Percentiles rank a stretch among this genome's conserved stretches.
These are phyloP conservation scores for Flexamia atlantica DNA, from an alignment of 2,888 invertebrate species.

Conservation along the genomic window DNA sequence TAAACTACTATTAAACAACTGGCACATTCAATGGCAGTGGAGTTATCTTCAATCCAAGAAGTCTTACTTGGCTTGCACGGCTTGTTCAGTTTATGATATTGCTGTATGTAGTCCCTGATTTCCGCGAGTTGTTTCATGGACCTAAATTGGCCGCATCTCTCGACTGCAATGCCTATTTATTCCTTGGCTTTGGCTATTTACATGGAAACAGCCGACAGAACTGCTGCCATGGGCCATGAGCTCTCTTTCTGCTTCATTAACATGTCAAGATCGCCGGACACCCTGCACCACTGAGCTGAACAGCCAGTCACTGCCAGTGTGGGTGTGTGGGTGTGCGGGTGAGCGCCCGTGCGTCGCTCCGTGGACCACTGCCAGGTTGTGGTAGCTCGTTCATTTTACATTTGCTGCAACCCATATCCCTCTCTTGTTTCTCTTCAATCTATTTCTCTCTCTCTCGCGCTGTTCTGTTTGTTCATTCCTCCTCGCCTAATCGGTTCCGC, in stretches of 20 bases:
- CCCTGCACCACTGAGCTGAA: neutral
- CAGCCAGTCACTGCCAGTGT: neutral
- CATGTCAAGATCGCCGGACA: neutral
- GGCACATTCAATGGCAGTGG: too few species aligned
- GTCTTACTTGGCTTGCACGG: too few species aligned
- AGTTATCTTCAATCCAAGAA: too few species aligned
- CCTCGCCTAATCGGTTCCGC: constrained; percentile 12
- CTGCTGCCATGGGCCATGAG: too few species aligned
- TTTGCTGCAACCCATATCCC: constrained; percentile 1
- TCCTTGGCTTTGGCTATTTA: too few species aligned
- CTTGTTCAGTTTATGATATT: too few species aligned
- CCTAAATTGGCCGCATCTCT: too few species aligned
- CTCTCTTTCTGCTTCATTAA: neutral
- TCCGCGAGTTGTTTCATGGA: too few species aligned
- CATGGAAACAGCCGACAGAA: too few species aligned
- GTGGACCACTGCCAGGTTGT: neutral
- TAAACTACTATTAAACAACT: too few species aligned
- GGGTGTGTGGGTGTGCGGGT: neutral
- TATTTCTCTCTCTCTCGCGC: neutral
- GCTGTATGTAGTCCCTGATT: too few species aligned
- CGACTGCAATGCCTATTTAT: too few species aligned
- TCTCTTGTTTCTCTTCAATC: neutral
- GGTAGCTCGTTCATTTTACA: neutral
- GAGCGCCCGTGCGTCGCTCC: neutral
- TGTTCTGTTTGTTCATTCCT: constrained; percentile 14